phyloP scores from a whole-genome alignment of 2,888 invertebrate genomes.

The Tetragonisca angustula region DNA sequence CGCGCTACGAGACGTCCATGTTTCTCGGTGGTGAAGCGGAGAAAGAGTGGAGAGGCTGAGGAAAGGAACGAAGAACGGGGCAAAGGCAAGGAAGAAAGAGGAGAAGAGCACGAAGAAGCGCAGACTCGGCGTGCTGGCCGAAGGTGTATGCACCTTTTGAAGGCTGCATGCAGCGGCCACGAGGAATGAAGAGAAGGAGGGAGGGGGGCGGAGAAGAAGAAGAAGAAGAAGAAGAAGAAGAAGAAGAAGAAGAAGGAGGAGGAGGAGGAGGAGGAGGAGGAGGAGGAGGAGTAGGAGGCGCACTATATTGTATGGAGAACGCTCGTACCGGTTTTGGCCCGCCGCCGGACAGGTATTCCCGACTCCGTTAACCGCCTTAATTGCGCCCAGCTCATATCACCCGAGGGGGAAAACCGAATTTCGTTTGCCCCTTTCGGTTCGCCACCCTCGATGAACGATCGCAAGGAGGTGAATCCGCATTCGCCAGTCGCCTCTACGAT shows the following conservation, averaged over 20 bases:
- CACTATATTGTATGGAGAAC: conserved; percentile 70
- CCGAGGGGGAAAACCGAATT: conserved; percentile 38
- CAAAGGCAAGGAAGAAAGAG: background rate
- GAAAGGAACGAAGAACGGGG: conserved; percentile 3
- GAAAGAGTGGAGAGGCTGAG: background rate
- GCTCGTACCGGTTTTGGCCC: conserved; percentile 79
- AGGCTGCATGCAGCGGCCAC: conserved; percentile 59
- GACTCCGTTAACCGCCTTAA: conserved; percentile 79
- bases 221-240: conserved; percentile 12
- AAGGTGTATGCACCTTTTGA: conserved; percentile 71
- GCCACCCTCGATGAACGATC: background rate
- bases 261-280: conserved; percentile 5
- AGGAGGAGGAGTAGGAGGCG: conserved; percentile 32
- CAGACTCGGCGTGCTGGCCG: conserved; percentile 51
- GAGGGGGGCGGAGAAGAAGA: background rate
- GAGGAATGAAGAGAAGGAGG: conserved; percentile 10
- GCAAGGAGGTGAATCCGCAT: background rate
- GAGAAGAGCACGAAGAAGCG: conserved; percentile 43
- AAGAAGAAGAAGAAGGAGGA: conserved; percentile 9
- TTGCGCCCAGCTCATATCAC: conserved; percentile 69
- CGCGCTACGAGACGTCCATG: conserved; percentile 10
- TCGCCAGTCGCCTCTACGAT: background rate
- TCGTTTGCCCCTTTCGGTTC: conserved; percentile 19
- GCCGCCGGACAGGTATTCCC: conserved; percentile 78
- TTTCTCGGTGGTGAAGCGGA: background rate